Evolutionary conservation across 1,140 invertebrate genomes (phyloP).

Genomic region (Maniola jurtina): DNA sequence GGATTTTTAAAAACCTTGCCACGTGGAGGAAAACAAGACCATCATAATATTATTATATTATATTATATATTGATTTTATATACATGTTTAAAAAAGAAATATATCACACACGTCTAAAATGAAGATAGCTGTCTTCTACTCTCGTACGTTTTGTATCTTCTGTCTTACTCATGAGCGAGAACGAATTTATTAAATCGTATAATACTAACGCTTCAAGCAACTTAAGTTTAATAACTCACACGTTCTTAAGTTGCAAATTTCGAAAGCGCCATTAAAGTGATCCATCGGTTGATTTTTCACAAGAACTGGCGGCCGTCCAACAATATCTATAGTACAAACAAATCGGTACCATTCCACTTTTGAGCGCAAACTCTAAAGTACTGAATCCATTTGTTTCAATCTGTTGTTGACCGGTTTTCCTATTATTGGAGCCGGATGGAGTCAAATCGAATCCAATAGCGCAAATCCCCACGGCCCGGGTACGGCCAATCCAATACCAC

Average conservation of each 20-base stretch:
- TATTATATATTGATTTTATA: too few species aligned
- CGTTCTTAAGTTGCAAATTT: conserved; percentile 24
- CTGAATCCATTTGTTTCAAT: conserved; percentile 36
- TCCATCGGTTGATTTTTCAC: conserved; percentile 33
- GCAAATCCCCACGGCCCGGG: conserved; percentile 26
- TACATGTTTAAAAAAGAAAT: too few species aligned
- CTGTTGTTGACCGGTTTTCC: conserved; percentile 34
- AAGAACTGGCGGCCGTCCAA: conserved; percentile 26
- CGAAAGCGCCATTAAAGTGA: conserved; percentile 30
- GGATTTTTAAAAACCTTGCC: too few species aligned
- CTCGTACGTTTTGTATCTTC: too few species aligned
- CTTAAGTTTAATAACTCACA: conserved; percentile 20
- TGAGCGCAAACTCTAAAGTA: conserved; percentile 28
- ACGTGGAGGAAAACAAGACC: too few species aligned
- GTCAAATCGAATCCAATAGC: conserved; percentile 34
- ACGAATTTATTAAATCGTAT: too few species aligned
- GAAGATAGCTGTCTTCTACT: too few species aligned
- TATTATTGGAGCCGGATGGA: conserved; percentile 33
- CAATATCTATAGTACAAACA: conserved; percentile 30
- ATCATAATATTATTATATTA: too few species aligned
- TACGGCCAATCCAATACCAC: conserved; percentile 25
- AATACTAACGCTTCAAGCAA: not conserved
- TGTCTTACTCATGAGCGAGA: too few species aligned
- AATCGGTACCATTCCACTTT: conserved; percentile 12
- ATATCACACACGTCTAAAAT: too few species aligned